Conservation (phyloP, 2,113 vertebrate genomes). For the Accipiter cooperii region DNA sequence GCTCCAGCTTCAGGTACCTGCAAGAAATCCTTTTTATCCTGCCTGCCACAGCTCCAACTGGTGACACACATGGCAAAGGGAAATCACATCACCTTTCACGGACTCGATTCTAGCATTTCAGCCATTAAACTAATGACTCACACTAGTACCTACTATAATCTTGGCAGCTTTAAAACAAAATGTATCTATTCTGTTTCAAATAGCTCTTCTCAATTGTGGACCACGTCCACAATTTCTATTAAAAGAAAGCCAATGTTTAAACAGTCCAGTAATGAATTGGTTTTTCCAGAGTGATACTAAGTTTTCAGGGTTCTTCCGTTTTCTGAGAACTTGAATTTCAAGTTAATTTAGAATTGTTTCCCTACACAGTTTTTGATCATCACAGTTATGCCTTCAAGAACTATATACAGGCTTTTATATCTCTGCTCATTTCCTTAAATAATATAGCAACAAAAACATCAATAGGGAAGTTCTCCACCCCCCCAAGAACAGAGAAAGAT, state of each 20-base stretch:
- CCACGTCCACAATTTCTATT: background rate
- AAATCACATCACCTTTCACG: rapidly evolving
- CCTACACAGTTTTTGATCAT: background rate
- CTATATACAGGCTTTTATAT: background rate
- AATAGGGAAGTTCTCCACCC: background rate
- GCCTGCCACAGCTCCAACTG: background rate
- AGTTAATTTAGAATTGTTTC: background rate
- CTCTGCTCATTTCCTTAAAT: background rate
- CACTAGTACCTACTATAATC: background rate
- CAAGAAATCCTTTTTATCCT: background rate
- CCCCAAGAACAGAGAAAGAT: background rate
- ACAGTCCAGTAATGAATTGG: background rate
- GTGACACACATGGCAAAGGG: background rate
- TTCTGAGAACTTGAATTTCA: background rate
- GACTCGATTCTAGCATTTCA: background rate
- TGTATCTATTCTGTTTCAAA: background rate
- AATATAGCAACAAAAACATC: background rate
- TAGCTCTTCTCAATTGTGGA: background rate
- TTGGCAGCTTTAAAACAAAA: background rate
- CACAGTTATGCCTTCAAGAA: background rate
- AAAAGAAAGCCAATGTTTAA: background rate
- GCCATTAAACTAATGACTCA: background rate
- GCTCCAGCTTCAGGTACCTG: background rate
- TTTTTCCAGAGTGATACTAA: background rate
- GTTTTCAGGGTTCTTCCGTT: background rate